Evolutionary conservation across 2,888 invertebrate species (phyloP).

Genomic region (Bruchidius siliquastri): DNA sequence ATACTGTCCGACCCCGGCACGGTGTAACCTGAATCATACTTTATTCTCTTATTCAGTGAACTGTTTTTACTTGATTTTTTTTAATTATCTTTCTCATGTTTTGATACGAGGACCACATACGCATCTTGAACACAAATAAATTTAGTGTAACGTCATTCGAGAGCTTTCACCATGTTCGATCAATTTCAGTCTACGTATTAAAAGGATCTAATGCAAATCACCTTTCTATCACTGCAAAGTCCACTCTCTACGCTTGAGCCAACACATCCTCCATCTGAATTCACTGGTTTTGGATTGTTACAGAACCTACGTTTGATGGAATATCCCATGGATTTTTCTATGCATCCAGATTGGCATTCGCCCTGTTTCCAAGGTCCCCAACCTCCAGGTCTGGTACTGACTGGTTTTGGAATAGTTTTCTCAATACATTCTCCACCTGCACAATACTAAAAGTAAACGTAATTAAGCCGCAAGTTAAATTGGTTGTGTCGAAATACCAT

Average conservation of each 20-base stretch:
- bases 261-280: conserved; percentile 56
- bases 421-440: conserved; percentile 61
- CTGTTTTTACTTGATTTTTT: too few relatives aligned
- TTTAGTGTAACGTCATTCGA: too few relatives aligned
- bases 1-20: too few relatives aligned
- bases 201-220: conserved; percentile 39
- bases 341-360: conserved; percentile 64
- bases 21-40: too few relatives aligned
- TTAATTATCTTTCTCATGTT: too few relatives aligned
- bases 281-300: conserved; percentile 48
- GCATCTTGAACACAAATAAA: too few relatives aligned
- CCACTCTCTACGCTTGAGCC: conserved; percentile 61
- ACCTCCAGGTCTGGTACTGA: conserved; percentile 49
- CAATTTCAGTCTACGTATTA: too few relatives aligned
- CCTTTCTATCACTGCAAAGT: conserved; percentile 63
- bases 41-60: too few relatives aligned
- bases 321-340: conserved; percentile 58
- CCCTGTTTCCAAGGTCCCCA: conserved; percentile 64
- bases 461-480: background rate
- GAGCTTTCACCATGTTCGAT: too few relatives aligned
- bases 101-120: too few relatives aligned
- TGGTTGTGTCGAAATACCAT: background rate
- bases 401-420: conserved; percentile 41
- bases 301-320: conserved; percentile 57
- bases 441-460: conserved; percentile 54